A percentile compares a stretch with the other conserved stretches of the same genome.
Evolutionary conservation across 2,797 vertebrate species (phyloP).

Genomic region (Karalla daura): DNA sequence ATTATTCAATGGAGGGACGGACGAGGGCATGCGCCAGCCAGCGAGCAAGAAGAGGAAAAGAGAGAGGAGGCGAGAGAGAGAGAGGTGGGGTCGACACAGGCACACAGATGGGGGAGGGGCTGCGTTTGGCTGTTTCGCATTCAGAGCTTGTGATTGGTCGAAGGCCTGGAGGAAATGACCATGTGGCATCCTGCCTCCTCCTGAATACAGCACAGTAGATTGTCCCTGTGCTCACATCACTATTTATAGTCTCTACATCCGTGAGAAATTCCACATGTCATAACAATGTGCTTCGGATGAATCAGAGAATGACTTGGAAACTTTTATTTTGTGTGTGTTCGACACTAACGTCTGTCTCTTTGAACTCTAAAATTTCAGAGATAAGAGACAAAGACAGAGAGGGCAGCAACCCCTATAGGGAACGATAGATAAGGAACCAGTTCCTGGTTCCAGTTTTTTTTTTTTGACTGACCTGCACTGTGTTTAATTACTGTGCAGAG

Average conservation of each 20-base stretch:
- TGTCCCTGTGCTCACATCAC: not conserved
- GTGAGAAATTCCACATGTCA: not conserved
- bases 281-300: not conserved
- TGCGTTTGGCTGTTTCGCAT: constrained; percentile 10
- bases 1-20: not conserved
- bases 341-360: too few species aligned
- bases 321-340: not conserved
- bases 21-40: constrained; percentile 8
- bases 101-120: constrained; percentile 58
- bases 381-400: too few species aligned
- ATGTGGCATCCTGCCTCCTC: constrained; percentile 4
- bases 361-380: too few species aligned
- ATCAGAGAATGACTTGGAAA: not conserved
- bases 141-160: constrained; percentile 51
- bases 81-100: constrained; percentile 25
- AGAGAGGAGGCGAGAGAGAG: constrained; percentile 44
- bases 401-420: too few species aligned
- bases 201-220: not conserved
- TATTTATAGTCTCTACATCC: not conserved
- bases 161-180: not conserved
- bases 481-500: too few species aligned
- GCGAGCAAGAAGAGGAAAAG: constrained; percentile 25
- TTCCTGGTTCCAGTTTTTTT: too few species aligned
- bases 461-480: too few species aligned
- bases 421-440: too few species aligned